A percentile compares a stretch with the other conserved stretches of the same genome.
These are phyloP conservation scores for Brachyrhaphis roseni DNA, from an alignment of 2,797 vertebrate genomes.

Conservation along the genomic window DNA sequence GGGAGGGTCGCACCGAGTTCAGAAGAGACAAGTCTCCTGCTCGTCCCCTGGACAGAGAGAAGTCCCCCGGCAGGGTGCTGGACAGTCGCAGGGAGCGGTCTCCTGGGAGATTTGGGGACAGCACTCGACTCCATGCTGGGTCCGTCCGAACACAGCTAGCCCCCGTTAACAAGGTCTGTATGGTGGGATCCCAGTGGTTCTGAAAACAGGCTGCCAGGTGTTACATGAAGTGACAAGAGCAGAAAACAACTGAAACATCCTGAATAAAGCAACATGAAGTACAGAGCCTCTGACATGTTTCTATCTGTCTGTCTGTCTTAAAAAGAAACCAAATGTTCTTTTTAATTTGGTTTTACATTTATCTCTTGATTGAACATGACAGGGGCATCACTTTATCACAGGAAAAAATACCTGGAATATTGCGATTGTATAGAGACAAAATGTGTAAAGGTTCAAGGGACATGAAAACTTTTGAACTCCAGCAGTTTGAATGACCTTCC, in stretches of 20 bases:
- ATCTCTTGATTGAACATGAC: too few species aligned
- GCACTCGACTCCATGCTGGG: constrained; percentile 87
- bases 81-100: constrained; percentile 95
- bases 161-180: constrained; percentile 93
- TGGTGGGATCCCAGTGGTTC: neutral
- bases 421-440: neutral
- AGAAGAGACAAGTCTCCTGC: constrained; percentile 96
- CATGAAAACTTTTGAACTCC: neutral
- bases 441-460: neutral
- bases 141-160: constrained; percentile 93
- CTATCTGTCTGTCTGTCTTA: too few species aligned
- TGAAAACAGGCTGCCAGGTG: neutral
- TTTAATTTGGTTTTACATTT: too few species aligned
- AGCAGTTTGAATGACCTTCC: neutral
- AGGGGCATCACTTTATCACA: too few species aligned
- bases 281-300: too few species aligned
- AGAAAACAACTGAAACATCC: neutral
- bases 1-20: constrained; percentile 95
- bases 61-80: constrained; percentile 90
- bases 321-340: too few species aligned
- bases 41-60: constrained; percentile 93
- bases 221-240: neutral
- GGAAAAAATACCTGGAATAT: too few species aligned
- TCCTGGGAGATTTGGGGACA: constrained; percentile 93
- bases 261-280: neutral